phyloP scores from a whole-genome alignment of 1,140 invertebrate species.

The Antheraea mylitta region DNA sequence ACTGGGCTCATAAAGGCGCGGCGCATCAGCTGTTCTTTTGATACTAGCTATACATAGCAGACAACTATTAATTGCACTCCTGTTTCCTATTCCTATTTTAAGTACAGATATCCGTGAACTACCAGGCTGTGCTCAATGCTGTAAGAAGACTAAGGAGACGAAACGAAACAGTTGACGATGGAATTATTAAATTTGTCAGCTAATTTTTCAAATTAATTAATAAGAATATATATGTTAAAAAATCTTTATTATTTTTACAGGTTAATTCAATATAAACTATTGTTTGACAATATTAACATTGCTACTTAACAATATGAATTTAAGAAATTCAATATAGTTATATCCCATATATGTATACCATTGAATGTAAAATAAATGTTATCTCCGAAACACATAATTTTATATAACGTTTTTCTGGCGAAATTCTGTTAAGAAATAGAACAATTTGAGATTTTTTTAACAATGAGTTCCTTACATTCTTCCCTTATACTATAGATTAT shows the following conservation, averaged over 20 bases:
- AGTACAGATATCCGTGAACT: too few relatives aligned
- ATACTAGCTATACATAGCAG: too few relatives aligned
- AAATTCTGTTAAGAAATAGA: neutral
- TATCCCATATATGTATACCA: neutral
- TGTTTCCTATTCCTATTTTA: too few relatives aligned
- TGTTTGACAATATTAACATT: neutral
- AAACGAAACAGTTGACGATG: too few relatives aligned
- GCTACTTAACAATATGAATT: neutral
- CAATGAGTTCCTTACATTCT: neutral
- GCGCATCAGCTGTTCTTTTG: too few relatives aligned
- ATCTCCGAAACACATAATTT: neutral
- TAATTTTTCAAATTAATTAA: neutral
- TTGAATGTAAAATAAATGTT: neutral
- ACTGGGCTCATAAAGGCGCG: too few relatives aligned
- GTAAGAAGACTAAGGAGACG: too few relatives aligned
- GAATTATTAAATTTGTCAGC: too few relatives aligned
- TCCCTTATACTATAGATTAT: too few relatives aligned
- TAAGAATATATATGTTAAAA: neutral
- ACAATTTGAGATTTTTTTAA: neutral
- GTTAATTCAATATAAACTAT: neutral
- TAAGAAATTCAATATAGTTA: neutral
- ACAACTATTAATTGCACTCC: too few relatives aligned
- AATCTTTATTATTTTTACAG: conserved; percentile 2
- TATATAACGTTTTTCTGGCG: neutral
- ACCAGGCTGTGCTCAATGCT: too few relatives aligned